phyloP scores from a whole-genome alignment of 2,113 vertebrate species.

The Gasterosteus nipponicus region DNA sequence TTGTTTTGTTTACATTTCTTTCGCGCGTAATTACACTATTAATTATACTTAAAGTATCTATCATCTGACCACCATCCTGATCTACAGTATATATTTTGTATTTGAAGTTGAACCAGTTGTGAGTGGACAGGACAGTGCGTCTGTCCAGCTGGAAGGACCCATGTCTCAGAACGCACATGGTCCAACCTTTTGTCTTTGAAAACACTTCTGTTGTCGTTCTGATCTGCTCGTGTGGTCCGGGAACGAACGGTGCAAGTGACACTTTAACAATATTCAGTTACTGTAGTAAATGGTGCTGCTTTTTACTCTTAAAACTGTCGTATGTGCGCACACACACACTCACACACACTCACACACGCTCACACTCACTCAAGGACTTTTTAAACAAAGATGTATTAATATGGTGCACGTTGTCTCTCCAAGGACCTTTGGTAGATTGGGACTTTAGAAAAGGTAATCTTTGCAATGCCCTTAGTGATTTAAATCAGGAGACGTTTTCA shows the following conservation, averaged over 20 bases:
- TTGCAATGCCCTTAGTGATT: constrained; percentile 68
- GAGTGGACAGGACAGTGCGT: constrained; percentile 58
- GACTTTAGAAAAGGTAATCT: constrained; percentile 74
- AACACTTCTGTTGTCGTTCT: constrained; percentile 67
- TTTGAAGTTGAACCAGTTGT: constrained; percentile 51
- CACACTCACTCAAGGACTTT: constrained; percentile 77
- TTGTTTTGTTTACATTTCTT: constrained; percentile 53
- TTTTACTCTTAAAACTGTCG: constrained; percentile 84
- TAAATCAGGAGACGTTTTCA: constrained; percentile 55
- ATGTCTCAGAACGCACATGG: constrained; percentile 47
- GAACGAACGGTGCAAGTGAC: constrained; percentile 83
- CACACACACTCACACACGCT: constrained; percentile 64
- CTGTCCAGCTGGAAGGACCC: constrained; percentile 39
- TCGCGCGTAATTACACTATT: constrained; percentile 46
- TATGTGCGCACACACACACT: constrained; percentile 75
- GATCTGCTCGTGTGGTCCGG: constrained; percentile 76
- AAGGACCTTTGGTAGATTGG: constrained; percentile 67
- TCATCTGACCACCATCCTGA: constrained; percentile 58
- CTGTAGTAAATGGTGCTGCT: constrained; percentile 86
- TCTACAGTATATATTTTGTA: constrained; percentile 61
- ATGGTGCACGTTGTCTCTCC: constrained; percentile 75
- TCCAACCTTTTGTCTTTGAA: constrained; percentile 52
- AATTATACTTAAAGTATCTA: constrained; percentile 57
- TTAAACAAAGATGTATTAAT: constrained; percentile 79
- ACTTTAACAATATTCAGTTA: constrained; percentile 84